phyloP scores from a whole-genome alignment of 2,797 vertebrate genomes.

The Tragelaphus oryx region DNA sequence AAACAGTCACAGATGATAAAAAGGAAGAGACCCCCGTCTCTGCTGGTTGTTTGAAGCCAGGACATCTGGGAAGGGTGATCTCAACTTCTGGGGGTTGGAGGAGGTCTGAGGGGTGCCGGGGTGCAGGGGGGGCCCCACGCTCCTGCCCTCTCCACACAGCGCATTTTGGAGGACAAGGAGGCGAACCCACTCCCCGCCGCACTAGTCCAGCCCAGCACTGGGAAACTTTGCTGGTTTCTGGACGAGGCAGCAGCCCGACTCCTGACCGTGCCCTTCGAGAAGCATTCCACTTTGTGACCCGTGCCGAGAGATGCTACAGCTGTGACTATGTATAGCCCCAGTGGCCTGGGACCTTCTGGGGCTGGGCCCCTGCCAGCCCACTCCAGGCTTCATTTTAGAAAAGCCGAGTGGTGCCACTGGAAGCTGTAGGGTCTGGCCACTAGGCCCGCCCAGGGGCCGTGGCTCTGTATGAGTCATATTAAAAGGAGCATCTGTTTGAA shows the following conservation, averaged over 20 bases:
- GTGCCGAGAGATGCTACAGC: slow-evolving; percentile 44
- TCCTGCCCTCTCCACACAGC: slow-evolving; percentile 64
- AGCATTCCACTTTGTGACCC: slow-evolving; percentile 77
- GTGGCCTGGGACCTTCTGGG: neutral
- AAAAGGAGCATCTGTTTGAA: slow-evolving; percentile 23
- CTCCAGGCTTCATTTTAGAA: neutral
- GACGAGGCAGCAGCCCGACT: slow-evolving; percentile 89
- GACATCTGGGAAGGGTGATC: neutral
- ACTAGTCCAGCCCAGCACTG: slow-evolving; percentile 83
- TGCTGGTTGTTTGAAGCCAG: neutral
- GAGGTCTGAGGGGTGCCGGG: accelerated
- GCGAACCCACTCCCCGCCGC: slow-evolving; percentile 86
- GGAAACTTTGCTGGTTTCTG: slow-evolving; percentile 91
- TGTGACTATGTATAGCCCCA: neutral
- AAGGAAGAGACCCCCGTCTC: neutral
- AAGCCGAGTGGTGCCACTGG: neutral
- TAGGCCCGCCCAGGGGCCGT: neutral
- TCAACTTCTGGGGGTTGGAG: neutral
- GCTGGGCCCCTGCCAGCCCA: neutral
- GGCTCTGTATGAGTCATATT: neutral
- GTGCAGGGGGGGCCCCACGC: neutral
- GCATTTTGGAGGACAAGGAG: slow-evolving; percentile 88
- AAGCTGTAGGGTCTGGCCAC: neutral
- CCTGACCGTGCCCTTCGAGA: slow-evolving; percentile 86
- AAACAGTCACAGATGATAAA: neutral